Evolutionary conservation across 2,888 invertebrate species (phyloP), one percentile per base, ranked within the genome.

Genomic region (Diarsia mendica): DNA sequence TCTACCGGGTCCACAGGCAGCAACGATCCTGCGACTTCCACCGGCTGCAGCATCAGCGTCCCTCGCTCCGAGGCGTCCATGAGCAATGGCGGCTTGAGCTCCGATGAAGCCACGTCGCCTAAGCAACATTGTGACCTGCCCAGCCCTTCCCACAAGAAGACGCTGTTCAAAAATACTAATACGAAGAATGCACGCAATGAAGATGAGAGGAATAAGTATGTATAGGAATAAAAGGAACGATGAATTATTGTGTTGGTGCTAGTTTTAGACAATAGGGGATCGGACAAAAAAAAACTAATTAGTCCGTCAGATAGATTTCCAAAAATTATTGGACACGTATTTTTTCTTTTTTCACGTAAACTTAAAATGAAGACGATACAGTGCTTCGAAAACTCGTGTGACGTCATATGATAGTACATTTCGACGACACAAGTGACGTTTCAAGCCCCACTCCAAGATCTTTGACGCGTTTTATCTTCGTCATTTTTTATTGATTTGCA

Each of bases 181-280:
- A 39, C 39, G 39, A 39, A 39, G 6, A 39, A 39, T 39, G 39
- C 39, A 90, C 98, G 97, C 91, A 98, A 98, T 85, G 99, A 98
- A 93, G 99, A 99, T 92, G 99, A 98, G 87, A 98, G 99, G 97
- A 99, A 99, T 92, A 98, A 97, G 99, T 99, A 95, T 92, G 97
- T 63, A 44, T 13, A 39, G n/a, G 20, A 20, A 61, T 20, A 13
- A 3, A 13, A 23, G 6, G 23, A 0, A 13, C 5, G 23, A 55
- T 4, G 11, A n/a, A 55, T 23, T 55, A 15, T n/a, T n/a, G n/a
- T n/a, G n/a, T n/a, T n/a, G n/a, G 6, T 28, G 4, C 55, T 23
- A 13, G 55, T 55, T 53, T 23, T 11, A 23, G n/a, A n/a, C 11
- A 10, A 3, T n/a, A n/a, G n/a, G n/a, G n/a, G n/a, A n/a, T n/a